Base-by-base conservation (phyloP, 2,888 invertebrate genomes). In the Erebia palarica region DNA sequence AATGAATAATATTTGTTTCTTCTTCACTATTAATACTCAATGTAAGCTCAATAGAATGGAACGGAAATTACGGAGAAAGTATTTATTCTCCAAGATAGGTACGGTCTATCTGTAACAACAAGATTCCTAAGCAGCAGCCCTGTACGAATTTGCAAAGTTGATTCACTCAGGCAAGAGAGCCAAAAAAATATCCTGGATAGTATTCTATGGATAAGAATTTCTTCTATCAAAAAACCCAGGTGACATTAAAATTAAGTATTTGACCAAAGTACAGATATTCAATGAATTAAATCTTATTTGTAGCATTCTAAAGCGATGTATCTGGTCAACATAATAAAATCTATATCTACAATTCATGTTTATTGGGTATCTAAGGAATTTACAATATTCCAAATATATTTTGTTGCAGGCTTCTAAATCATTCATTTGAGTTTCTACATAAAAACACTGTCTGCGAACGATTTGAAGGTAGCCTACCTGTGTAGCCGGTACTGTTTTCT, bases 1-100 rank as follows among this genome's bases (percentile, higher is more conserved):
- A 69, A 53, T 16, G 7, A 55, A 55, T 55, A 53, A 64, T 51
- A 18, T 65, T 53, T 65, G n/a, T 51, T 14, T 49, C 7, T 27
- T 51, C 13, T 64, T 51, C 63, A 10, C 21, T 49, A 21, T n/a
- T 9, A 14, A 8, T 44, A 11, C 18, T 10, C 42, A 14, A 42
- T 42, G 36, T 36, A 7, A 36, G 36, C 36, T 36, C 36, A 36
- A 36, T 36, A 36, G 36, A 36, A 36, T 36, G 36, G 7, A 36
- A 7, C 36, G n/a, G n/a, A n/a, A 36, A 36, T 36, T 36, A 36
- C 1, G 36, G 36, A 36, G 36, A 36, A 36, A 7, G 14, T 3
- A 13, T 4, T 49, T 49, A 49, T 49, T 49, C 27, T 27, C 27
- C 2, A 27, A 27, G 27, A 27, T 27, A 27, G 3, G 27, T 27